Evolutionary conservation across 2,797 vertebrate species (phyloP), one percentile per base, ranked within the genome.

Genomic region (Hephaestus fuliginosus): DNA sequence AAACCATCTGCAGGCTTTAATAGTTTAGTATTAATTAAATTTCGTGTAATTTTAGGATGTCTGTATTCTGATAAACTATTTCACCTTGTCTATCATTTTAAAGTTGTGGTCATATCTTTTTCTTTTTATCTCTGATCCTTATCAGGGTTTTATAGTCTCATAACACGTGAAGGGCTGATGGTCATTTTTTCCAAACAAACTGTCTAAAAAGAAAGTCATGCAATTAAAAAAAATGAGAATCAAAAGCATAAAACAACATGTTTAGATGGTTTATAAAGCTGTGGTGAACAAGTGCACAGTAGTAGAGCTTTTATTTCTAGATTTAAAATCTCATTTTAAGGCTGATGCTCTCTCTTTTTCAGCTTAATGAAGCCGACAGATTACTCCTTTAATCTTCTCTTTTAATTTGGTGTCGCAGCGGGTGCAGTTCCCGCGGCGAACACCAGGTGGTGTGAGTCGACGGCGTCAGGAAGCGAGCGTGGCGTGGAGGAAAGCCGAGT

Each of bases 381-480:
- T 62, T 4, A 28, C 7, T 2, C 2, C 33, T 36, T 36, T 36
- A 36, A 36, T 36, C 33, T 14, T 7, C 33, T 4, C 4, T 22
- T 22, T 13, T 55, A 1, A 2, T 30, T 53, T 3, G 20, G 12
- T 33, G 71, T n/a, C 7, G 1, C 53, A 36, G 49, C 5, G 7
- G 70, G 12, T 61, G 78, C 10, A 68, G 73, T 75, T 70, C 28
- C 56, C 0, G 15, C 1, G n/a, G 25, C 2, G 57, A 52, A 36
- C 86, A 79, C 71, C 0, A n/a, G 58, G 86, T 25, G 82, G 80
- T 0, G 83, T 6, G 36, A 41, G 56, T 10, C 4, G n/a, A 57
- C 48, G n/a, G 65, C 5, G 41, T 18, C 53, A 33, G 51, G 52
- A 46, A 20, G 53, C 2, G 15, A 0, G 36, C 41, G 64, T 20